Conservation (phyloP, 2,888 invertebrate genomes). For the Pomacea canaliculata region DNA sequence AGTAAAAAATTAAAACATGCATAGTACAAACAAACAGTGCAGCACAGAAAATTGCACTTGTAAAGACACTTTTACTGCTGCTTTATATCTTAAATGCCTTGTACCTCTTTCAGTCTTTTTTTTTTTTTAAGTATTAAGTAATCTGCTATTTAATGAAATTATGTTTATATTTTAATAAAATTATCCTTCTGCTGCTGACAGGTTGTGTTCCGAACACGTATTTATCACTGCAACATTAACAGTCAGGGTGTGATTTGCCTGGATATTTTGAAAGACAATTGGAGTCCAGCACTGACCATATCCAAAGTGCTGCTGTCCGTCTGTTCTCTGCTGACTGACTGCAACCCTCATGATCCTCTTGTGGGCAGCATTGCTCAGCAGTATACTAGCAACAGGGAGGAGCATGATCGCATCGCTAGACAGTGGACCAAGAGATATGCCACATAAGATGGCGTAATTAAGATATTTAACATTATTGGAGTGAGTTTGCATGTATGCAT, state of each 20-base stretch:
- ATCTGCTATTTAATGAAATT: too few species aligned
- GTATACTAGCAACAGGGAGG: slow-evolving; percentile 96
- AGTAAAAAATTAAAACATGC: too few species aligned
- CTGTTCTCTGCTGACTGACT: slow-evolving; percentile 96
- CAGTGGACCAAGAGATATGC: slow-evolving; percentile 99
- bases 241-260: slow-evolving; percentile 98
- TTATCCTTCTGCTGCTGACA: slow-evolving; percentile 38
- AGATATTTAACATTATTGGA: too few species aligned
- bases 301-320: slow-evolving; percentile 95
- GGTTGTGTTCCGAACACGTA: slow-evolving; percentile 89
- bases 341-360: slow-evolving; percentile 98
- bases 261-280: slow-evolving; percentile 97
- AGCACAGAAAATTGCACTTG: too few species aligned
- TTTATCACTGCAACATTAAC: slow-evolving; percentile 99
- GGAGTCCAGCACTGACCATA: slow-evolving; percentile 97
- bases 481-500: too few species aligned
- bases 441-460: slow-evolving; percentile 70
- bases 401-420: slow-evolving; percentile 97
- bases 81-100: too few species aligned
- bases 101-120: too few species aligned
- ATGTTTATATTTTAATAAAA: too few species aligned
- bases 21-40: too few species aligned
- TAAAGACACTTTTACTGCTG: too few species aligned
- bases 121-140: too few species aligned
- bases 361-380: slow-evolving; percentile 98